Evolutionary conservation across 2,113 vertebrate species (phyloP), one percentile per base, ranked within the genome.

Genomic region (Proteles cristata): DNA sequence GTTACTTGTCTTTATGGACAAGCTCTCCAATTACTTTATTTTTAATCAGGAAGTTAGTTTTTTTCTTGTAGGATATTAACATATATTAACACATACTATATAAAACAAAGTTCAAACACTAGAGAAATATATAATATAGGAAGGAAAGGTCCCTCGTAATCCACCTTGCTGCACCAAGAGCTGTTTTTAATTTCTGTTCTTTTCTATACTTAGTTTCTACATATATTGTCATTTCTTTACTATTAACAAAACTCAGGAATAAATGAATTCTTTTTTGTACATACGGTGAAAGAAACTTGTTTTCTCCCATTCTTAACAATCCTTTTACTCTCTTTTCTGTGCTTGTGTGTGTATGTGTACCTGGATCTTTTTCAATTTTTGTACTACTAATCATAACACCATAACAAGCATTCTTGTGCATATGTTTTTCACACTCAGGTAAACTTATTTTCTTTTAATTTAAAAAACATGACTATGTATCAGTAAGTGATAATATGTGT

Each of bases 1-100:
- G 17, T 25, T 61, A 45, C 88, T 97, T 94, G 15, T 50, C 28
- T 94, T 95, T 85, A 81, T 45, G n/a, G 35, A 76, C 68, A 90
- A 96, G 1, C 2, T 83, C 19, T 55, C 45, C 69, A 39, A 73
- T 43, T 77, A 39, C 81, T 94, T 77, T 69, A 88, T 81, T 92
- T 79, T 93, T 87, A 79, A 21, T 71, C 33, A 90, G 26, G 76
- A 90, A 93, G 63, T 61, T 3, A 19, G 76, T 45, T 53, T 21
- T 95, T 93, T 92, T 48, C 17, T 73, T 53, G 35, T 53, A 95
- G 4, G 1, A 53, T 82, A 90, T 26, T 91, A n/a, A 74, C 21
- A 43, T 35, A 79, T 48, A 68, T 8, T 73, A 1, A 25, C 90
- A 71, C 61, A 85, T 17, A 31, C 12, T 86, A 31, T 25, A 15